Conservation (phyloP, 1,140 invertebrate species). For the Hestina assimilis region DNA sequence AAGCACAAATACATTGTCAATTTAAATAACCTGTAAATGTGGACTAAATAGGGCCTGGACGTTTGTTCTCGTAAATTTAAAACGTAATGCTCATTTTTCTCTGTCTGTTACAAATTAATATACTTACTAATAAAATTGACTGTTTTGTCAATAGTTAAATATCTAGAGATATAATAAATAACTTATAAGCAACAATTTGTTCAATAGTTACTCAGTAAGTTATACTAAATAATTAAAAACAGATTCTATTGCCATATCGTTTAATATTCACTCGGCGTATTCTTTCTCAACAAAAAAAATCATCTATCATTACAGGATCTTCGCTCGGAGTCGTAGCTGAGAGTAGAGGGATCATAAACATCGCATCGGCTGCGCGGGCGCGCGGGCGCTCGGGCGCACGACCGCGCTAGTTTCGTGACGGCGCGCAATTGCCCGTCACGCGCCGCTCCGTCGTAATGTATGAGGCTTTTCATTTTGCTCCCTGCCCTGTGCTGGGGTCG, state of each 20-base stretch:
- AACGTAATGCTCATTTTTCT: neutral
- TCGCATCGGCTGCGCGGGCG: neutral
- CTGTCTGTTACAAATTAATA: too few relatives aligned
- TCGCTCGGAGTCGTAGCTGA: neutral
- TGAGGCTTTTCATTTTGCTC: constrained; percentile 36
- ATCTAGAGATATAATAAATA: too few relatives aligned
- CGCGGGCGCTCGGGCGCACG: neutral
- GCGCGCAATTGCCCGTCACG: constrained; percentile 24
- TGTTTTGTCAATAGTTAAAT: too few relatives aligned
- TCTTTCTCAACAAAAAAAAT: constrained; percentile 4
- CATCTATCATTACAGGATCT: constrained; percentile 5
- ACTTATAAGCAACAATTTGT: too few relatives aligned
- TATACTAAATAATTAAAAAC: neutral
- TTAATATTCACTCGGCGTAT: neutral
- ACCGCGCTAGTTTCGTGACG: constrained; percentile 1
- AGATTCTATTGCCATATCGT: neutral
- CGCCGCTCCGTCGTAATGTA: constrained; percentile 6
- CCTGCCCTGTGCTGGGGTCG: constrained; percentile 13
- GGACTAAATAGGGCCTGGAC: too few relatives aligned
- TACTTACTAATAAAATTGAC: too few relatives aligned
- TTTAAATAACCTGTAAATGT: too few relatives aligned
- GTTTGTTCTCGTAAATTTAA: too few relatives aligned
- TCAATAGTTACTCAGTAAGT: too few relatives aligned
- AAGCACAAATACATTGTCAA: too few relatives aligned
- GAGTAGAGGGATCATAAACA: constrained; percentile 1